These are phyloP conservation scores for Heliconius hewitsoni DNA, from an alignment of 1,140 invertebrate species.

Conservation along the genomic window DNA sequence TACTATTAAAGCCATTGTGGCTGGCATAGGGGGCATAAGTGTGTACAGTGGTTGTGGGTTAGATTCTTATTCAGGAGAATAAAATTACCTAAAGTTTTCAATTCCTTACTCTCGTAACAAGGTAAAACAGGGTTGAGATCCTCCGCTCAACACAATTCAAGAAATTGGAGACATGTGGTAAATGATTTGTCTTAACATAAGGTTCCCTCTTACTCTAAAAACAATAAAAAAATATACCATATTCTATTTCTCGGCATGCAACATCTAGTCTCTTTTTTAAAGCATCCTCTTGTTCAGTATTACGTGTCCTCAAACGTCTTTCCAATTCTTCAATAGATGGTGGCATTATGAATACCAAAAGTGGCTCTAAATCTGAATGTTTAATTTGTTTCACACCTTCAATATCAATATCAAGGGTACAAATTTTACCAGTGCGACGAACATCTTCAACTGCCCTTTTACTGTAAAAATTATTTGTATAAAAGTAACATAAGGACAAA, in stretches of 20 bases:
- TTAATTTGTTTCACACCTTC: conserved; percentile 96
- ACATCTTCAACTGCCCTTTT: conserved; percentile 93
- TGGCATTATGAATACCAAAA: conserved; percentile 96
- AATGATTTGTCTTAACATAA: too few species aligned
- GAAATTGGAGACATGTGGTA: neutral
- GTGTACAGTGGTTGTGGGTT: too few species aligned
- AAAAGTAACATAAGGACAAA: conserved; percentile 21
- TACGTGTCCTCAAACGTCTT: conserved; percentile 87
- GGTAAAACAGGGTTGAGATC: too few species aligned
- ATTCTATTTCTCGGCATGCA: conserved; percentile 91
- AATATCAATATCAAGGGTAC: conserved; percentile 97
- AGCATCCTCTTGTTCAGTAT: conserved; percentile 95
- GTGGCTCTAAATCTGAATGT: conserved; percentile 89
- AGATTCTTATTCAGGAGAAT: too few species aligned
- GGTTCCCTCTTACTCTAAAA: too few species aligned
- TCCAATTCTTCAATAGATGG: conserved; percentile 92
- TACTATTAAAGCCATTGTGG: too few species aligned
- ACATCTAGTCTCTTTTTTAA: conserved; percentile 87
- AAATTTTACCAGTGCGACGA: conserved; percentile 90
- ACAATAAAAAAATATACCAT: conserved; percentile 82
- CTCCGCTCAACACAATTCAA: too few species aligned
- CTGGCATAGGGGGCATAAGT: too few species aligned
- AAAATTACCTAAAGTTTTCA: too few species aligned
- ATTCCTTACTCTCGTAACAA: too few species aligned
- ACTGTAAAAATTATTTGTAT: conserved; percentile 77